Conservation (phyloP, 2,888 invertebrate species). For the Eupithecia tripunctaria region DNA sequence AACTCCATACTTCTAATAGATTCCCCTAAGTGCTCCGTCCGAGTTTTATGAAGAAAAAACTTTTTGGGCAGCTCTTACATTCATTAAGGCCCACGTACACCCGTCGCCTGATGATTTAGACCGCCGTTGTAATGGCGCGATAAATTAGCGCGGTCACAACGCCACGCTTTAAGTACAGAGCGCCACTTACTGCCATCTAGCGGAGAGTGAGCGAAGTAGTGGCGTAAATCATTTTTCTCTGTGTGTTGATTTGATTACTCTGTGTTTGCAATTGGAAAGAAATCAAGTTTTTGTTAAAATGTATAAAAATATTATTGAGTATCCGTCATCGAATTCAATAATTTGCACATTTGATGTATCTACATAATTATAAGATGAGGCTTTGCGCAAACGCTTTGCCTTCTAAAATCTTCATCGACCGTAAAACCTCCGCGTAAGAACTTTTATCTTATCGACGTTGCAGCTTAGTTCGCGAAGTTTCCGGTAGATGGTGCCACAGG, state of each 20-base stretch:
- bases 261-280: slow-evolving; percentile 17
- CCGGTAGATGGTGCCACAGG: slow-evolving; percentile 31
- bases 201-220: slow-evolving; percentile 36
- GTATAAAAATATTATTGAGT: neutral
- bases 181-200: slow-evolving; percentile 53
- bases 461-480: slow-evolving; percentile 22
- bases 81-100: slow-evolving; percentile 79
- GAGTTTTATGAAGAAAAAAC: slow-evolving; percentile 78
- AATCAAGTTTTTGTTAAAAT: neutral
- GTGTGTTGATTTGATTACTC: slow-evolving; percentile 38
- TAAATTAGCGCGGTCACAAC: slow-evolving; percentile 81
- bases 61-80: slow-evolving; percentile 73
- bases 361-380: neutral
- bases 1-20: slow-evolving; percentile 68
- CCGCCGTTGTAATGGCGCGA: slow-evolving; percentile 81
- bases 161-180: slow-evolving; percentile 52
- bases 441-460: slow-evolving; percentile 22
- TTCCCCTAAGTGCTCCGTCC: slow-evolving; percentile 78
- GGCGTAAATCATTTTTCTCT: slow-evolving; percentile 40
- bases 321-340: neutral
- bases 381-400: slow-evolving; percentile 39
- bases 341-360: neutral
- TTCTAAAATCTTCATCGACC: slow-evolving; percentile 54
- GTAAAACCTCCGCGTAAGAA: slow-evolving; percentile 38
- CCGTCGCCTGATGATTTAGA: slow-evolving; percentile 84